Base-by-base conservation (phyloP, 2,888 invertebrate species). In the Carcina quercana region DNA sequence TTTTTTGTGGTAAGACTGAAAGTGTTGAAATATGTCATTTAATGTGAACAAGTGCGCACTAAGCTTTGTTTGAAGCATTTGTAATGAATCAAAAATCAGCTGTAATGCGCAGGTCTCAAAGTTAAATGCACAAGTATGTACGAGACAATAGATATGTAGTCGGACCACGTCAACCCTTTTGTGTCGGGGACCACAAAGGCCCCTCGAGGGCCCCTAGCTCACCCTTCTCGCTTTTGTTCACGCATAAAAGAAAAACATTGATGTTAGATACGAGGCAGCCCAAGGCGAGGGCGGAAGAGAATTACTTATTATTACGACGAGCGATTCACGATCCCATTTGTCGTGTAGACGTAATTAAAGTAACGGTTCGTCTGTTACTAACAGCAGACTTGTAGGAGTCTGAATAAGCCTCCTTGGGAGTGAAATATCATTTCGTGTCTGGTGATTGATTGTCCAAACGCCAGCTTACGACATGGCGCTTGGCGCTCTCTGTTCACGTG, bases 231-330 rank as follows among this genome's bases (percentile, higher is more conserved):
- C 55, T 52, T 55, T 55, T 60, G 61, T 63, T 59, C 62, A 47
- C 49, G 53, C 57, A 69, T 51, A 67, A 64, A 71, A 64, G 61
- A 60, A 72, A 63, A 73, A 75, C 62, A 67, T 67, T 68, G 57
- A 68, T 64, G 57, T 58, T 52, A 70, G 67, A 67, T 68, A 67
- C 52, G 53, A 61, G 47, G 49, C 51, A 49, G 50, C 51, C 54
- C 50, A 57, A 47, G 53, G 49, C 43, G 55, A 58, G 60, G 62
- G 63, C 46, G 50, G 54, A 45, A 48, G 47, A 39, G 40, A 58
- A 55, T 60, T 62, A 68, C n/a, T 63, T 61, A 61, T 67, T 62
- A 49, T 53, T 57, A 44, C 49, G 53, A 51, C 44, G 40, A 6
- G 24, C 12, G 48, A 39, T 45, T 51, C n/a, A n/a, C n/a, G n/a